These are phyloP conservation scores for Calonectris borealis DNA, from an alignment of 2,113 vertebrate genomes.

Conservation along the genomic window DNA sequence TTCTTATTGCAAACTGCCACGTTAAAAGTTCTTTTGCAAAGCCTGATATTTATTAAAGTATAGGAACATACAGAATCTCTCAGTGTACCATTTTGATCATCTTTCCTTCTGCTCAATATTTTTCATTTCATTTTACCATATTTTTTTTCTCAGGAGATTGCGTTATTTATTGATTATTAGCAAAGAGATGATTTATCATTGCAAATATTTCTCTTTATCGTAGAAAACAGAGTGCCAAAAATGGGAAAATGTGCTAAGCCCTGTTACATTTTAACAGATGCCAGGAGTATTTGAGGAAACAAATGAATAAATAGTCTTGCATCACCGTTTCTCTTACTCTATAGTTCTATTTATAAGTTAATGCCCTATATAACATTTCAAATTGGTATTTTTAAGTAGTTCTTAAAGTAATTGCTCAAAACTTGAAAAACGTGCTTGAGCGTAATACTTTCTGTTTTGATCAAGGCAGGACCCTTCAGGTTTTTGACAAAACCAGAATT, in stretches of 20 bases:
- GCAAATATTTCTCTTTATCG: constrained; percentile 31
- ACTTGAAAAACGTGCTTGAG: not conserved
- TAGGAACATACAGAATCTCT: not conserved
- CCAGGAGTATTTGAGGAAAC: not conserved
- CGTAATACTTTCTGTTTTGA: not conserved
- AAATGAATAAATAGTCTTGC: not conserved
- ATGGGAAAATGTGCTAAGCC: not conserved
- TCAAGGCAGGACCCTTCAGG: not conserved
- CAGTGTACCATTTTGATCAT: not conserved
- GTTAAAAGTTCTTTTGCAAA: not conserved
- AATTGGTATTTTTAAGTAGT: not conserved
- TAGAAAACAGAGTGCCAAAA: not conserved
- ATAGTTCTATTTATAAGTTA: not conserved
- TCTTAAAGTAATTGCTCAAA: not conserved
- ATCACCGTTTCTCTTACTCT: not conserved
- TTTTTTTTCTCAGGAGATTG: not conserved
- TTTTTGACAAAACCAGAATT: not conserved
- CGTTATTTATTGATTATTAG: constrained; percentile 36
- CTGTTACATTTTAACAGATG: constrained; percentile 15
- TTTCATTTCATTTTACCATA: not conserved
- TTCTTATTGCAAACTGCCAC: not conserved
- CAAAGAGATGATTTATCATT: not conserved
- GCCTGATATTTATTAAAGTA: not conserved
- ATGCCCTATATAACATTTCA: not conserved
- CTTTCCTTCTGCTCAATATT: not conserved